Base-by-base conservation (phyloP, 1,140 invertebrate genomes). In the Microplitis demolitor region DNA sequence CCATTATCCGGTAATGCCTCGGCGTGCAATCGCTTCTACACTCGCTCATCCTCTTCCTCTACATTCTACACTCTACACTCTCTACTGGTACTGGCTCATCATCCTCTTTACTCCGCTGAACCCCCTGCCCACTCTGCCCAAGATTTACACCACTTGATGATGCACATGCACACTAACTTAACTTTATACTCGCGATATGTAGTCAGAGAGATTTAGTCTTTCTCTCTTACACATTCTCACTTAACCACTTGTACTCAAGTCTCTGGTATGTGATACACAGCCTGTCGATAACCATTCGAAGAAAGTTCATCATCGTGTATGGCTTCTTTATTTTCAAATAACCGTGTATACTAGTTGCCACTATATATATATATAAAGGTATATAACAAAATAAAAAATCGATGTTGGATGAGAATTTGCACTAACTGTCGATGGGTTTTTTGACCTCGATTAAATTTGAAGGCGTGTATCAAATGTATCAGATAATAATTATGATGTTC, bases 1-100 rank as follows among this genome's bases (percentile, higher is more conserved):
- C 82, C 84, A 87, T 87, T 87, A 86, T 87, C 85, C 79, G 63
- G 83, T 84, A 82, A 83, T 83, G 75, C 78, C 76, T 76, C 78
- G 62, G 67, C 76, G 79, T 79, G 76, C 79, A 82, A 81, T 82
- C 78, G 75, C 72, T 74, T 75, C 74, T 75, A 72, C 11, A 33
- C 39, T 68, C 66, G n/a, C 31, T 45, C 56, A 34, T 60, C 13
- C 9, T 39, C 45, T n/a, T 33, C 56, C 8, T 37, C 14, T 62
- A 16, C 56, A 58, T 11, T 31, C 3, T 31, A 6, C 9, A 8
- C n/a, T 4, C 51, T 54, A 54, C 51, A 54, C 51, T 13, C 6
- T 8, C 6, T 50, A 1, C 45, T 50, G 45, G 6, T 14, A 54
- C 37, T 39, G 3, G 33, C 24, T 24, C 24, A 24, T 34, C 51